Base-by-base conservation (phyloP, 2,888 invertebrate genomes). In the Kuschelorhynchus macadamiae region DNA sequence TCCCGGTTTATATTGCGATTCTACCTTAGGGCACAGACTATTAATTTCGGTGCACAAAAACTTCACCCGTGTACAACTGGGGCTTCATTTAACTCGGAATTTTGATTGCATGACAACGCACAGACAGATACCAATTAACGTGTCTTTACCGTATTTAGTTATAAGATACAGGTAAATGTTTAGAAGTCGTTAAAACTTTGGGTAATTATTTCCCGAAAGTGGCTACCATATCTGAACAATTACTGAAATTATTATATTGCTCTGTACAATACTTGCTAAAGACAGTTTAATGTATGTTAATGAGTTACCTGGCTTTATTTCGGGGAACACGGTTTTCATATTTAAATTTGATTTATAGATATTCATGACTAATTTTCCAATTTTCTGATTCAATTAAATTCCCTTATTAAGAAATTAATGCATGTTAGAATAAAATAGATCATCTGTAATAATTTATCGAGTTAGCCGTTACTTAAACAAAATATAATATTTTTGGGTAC, bases 101-200 rank as follows among this genome's bases (percentile, higher is more conserved):
- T 36, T 67, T 33, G 25, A 41, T 67, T 17, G 67, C 67, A 67
- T 59, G 66, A 60, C 60, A 57, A 60, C 53, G 60, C 53, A 85
- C 86, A 86, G 86, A 86, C 8, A 85, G 85, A 66, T 85, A 86
- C 21, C 86, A 85, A 78, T 82, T 70, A 72, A 75, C 75, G 74
- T 77, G 76, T 73, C 74, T 71, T 70, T 74, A 73, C 70, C 56
- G 64, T 73, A 74, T 74, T 77, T 75, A 77, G 76, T 77, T 78
- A 76, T 71, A 73, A 59, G 49, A 57, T 52, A 32, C 20, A 21
- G 21, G 65, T 42, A 66, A 49, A 47, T 60, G 61, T 67, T 56
- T 49, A 55, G 49, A 47, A 64, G 64, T 56, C 56, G 30, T 64
- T 64, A 56, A 64, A 64, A 55, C 49, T 64, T 49, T 25, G 18